These are phyloP conservation scores for Sycobia sp. DNA, from an alignment of 1,140 invertebrate genomes.

Conservation along the genomic window DNA sequence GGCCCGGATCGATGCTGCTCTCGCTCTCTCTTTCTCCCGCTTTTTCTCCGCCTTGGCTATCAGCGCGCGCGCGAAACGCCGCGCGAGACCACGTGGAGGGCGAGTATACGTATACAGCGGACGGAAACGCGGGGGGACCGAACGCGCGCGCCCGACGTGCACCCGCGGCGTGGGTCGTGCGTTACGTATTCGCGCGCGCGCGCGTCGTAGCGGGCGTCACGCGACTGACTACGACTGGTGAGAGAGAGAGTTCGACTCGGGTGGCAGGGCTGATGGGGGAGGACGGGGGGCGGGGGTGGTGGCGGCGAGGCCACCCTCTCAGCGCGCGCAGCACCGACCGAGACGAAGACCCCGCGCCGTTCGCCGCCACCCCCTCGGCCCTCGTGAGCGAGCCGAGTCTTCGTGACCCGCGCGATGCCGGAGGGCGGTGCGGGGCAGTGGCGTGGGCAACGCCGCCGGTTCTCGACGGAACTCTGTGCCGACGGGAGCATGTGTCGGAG, in stretches of 20 bases:
- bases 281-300: too few relatives aligned
- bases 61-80: neutral
- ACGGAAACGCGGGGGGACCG: neutral
- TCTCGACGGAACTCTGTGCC: too few relatives aligned
- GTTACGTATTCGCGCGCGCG: too few relatives aligned
- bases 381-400: too few relatives aligned
- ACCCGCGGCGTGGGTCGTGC: too few relatives aligned
- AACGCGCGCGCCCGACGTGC: neutral
- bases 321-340: neutral
- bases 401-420: neutral
- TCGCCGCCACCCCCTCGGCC: too few relatives aligned
- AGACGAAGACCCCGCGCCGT: neutral
- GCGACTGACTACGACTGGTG: neutral
- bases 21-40: neutral
- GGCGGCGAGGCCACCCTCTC: neutral
- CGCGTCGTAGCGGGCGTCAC: neutral
- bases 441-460: too few relatives aligned
- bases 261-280: too few relatives aligned
- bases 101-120: too few relatives aligned
- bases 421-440: too few relatives aligned
- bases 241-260: neutral
- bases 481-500: too few relatives aligned
- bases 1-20: too few relatives aligned
- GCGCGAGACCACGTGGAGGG: neutral
- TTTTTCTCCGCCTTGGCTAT: neutral